A percentile compares a stretch with the other conserved stretches of the same genome.
phyloP scores from a whole-genome alignment of 2,113 vertebrate species.

The Rhegmatorhina hoffmannsi region DNA sequence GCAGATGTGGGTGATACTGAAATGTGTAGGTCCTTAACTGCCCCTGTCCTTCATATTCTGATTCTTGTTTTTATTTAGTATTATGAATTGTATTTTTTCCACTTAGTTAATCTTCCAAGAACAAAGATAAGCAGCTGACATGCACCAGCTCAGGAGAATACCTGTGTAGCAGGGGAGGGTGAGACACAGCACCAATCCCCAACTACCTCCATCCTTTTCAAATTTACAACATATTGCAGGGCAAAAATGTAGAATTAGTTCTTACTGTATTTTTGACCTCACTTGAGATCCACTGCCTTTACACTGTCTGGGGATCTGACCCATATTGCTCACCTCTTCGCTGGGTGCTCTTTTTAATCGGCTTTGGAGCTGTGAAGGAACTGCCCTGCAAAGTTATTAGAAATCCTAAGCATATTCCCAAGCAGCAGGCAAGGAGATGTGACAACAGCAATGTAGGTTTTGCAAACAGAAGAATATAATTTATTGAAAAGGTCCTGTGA shows the following conservation, averaged over 20 bases:
- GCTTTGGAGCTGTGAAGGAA: not conserved
- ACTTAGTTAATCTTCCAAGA: not conserved
- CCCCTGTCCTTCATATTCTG: not conserved
- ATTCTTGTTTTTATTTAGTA: not conserved
- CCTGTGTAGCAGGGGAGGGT: not conserved
- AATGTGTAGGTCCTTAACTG: not conserved
- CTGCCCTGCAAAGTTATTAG: not conserved
- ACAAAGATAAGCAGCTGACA: not conserved
- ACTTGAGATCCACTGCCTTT: not conserved
- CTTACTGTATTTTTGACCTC: not conserved
- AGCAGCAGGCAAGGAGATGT: not conserved
- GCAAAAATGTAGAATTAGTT: not conserved
- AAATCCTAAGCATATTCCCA: not conserved
- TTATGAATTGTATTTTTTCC: not conserved
- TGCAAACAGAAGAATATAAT: not conserved
- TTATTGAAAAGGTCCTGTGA: not conserved
- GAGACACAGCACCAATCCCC: not conserved
- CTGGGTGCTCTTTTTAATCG: not conserved
- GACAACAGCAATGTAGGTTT: not conserved
- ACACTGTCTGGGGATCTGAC: not conserved
- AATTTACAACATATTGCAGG: not conserved
- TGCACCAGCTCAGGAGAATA: not conserved
- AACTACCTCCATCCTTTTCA: not conserved
- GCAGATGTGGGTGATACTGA: not conserved
- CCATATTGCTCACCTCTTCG: not conserved